A percentile compares a stretch with the other conserved stretches of the same genome.
Conservation (phyloP, 2,888 invertebrate species). For the Diaperis boleti region DNA sequence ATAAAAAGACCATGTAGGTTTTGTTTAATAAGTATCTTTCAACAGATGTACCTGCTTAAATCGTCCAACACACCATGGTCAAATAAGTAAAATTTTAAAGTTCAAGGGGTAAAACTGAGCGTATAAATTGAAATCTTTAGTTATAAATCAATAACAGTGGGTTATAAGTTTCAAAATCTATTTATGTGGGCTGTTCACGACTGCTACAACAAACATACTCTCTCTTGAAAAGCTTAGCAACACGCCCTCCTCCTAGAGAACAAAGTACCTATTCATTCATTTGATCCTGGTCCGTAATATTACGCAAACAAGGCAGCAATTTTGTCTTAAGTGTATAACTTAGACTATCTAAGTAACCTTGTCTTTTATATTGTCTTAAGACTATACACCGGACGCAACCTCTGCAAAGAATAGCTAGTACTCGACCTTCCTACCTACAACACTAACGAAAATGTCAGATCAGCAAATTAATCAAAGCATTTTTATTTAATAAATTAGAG, state of each 20-base stretch:
- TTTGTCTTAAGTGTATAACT: not conserved
- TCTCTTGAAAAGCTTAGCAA: slow-evolving; percentile 36
- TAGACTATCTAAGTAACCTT: not conserved
- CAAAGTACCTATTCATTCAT: slow-evolving; percentile 8
- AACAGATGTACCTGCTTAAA: not conserved
- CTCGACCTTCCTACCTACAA: no score
- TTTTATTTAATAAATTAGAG: no score
- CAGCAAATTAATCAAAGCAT: no score
- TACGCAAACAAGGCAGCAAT: not conserved
- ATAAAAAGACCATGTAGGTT: no score
- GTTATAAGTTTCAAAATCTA: slow-evolving; percentile 45
- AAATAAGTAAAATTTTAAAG: slow-evolving; percentile 3
- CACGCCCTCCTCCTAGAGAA: slow-evolving; percentile 41
- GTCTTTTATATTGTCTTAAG: slow-evolving; percentile 13
- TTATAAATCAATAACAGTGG: slow-evolving; percentile 40
- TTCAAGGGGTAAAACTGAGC: not conserved
- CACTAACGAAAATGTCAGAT: no score
- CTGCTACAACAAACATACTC: slow-evolving; percentile 37
- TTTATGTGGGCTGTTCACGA: slow-evolving; percentile 46
- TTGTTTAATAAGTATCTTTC: slow-evolving; percentile 5
- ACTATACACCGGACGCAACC: slow-evolving; percentile 9
- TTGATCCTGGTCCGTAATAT: slow-evolving; percentile 16
- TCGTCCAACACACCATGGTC: slow-evolving; percentile 4
- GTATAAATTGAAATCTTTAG: slow-evolving; percentile 20
- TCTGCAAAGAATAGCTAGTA: not conserved